A percentile compares a stretch with the other conserved stretches of the same genome.
phyloP scores from a whole-genome alignment of 2,888 invertebrate species.

The Calameuta pallipes region DNA sequence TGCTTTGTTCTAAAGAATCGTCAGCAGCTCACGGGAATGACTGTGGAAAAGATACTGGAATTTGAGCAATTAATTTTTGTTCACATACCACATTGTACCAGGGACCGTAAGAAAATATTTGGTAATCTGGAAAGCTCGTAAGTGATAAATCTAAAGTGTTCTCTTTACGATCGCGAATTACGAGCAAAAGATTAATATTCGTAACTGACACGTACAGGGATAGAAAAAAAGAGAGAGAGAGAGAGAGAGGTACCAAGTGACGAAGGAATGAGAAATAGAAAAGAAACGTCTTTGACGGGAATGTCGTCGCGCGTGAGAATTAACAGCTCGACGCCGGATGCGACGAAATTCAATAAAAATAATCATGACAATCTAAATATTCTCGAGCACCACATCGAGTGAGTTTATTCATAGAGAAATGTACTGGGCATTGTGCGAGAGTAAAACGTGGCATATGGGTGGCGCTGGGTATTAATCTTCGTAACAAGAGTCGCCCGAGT shows the following conservation, averaged over 20 bases:
- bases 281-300: not conserved
- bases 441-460: slow-evolving; percentile 37
- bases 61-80: not conserved
- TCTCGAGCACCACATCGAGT: slow-evolving; percentile 15
- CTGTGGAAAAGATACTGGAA: not conserved
- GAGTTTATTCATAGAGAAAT: slow-evolving; percentile 21
- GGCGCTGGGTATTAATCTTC: slow-evolving; percentile 35
- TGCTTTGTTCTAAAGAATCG: not conserved
- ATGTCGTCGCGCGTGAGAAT: slow-evolving; percentile 1
- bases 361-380: slow-evolving; percentile 14
- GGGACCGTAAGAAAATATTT: not conserved
- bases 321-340: slow-evolving; percentile 11
- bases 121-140: not conserved
- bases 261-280: not conserved
- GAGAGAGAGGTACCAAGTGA: not conserved
- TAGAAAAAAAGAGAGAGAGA: not conserved
- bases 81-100: not conserved
- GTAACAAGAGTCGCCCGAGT: slow-evolving; percentile 27
- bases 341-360: slow-evolving; percentile 12
- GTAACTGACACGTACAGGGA: not conserved
- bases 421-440: slow-evolving; percentile 14
- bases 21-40: not conserved
- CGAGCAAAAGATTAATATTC: not conserved
- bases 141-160: not conserved
- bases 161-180: not conserved